Evolutionary conservation across 2,888 invertebrate genomes (phyloP), one percentile per base, ranked within the genome.

Genomic region (Brassicogethes aeneus): DNA sequence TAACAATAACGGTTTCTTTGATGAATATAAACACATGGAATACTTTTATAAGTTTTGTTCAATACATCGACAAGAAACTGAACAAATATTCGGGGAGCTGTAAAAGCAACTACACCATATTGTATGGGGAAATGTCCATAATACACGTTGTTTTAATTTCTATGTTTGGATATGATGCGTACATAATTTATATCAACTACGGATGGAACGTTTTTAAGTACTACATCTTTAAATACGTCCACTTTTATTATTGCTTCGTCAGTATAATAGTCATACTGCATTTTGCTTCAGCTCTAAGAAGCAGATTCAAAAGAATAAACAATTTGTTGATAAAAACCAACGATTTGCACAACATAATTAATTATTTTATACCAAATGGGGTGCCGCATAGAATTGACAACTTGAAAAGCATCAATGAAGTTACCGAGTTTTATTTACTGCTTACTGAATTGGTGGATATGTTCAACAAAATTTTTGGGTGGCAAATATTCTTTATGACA

Each of bases 391-490:
- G 37, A 36, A 36, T 48, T 16, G 39, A 46, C 16, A 48, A 48
- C 16, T 30, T 48, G 8, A 41, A 45, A 33, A 44, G 41, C 16
- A 48, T 46, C 17, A 46, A 44, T 16, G 46, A 46, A 33, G 48
- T 48, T 2, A 46, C 44, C 3, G 44, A 46, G 17, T 44, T 44
- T 36, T 48, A 48, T 23, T 34, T 48, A 8, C 15, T 48, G 12
- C 23, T 48, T 15, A 42, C 48, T 2, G 48, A 48, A 15, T 23
- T 48, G 31, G 48, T 48, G 12, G 44, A 48, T 23, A 46, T 48
- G 45, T 48, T 48, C 16, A 48, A 48, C 34, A 46, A 40, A 32
- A 16, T 48, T 3, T 46, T 48, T 34, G 48, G 48, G 7, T 48
- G 48, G 48, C 46, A 46, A 23, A 43, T 48, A n/a, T 46, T 48